A percentile compares a stretch with the other conserved stretches of the same genome.
phyloP scores from a whole-genome alignment of 2,888 invertebrate species.

The Synergus umbraculus region DNA sequence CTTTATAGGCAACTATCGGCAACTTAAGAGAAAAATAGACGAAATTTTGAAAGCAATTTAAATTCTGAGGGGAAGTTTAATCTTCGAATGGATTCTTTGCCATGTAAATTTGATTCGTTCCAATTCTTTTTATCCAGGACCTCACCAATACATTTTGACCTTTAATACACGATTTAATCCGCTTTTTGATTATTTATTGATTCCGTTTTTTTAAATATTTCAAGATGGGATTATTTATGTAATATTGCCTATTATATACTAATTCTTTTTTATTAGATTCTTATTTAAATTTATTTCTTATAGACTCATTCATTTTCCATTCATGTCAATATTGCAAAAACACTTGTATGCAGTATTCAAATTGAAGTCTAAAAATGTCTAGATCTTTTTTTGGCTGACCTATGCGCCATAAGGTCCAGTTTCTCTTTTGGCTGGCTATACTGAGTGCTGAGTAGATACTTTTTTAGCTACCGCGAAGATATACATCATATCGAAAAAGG shows the following conservation, averaged over 20 bases:
- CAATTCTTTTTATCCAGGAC: background rate
- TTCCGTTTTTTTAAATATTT: no score
- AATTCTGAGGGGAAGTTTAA: no score
- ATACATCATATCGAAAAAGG: background rate
- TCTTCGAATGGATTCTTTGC: background rate
- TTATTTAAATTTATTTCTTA: background rate
- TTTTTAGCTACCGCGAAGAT: background rate
- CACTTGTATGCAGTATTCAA: background rate
- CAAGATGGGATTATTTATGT: no score
- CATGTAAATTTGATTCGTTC: background rate
- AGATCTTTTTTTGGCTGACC: background rate
- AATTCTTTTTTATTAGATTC: no score
- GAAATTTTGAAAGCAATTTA: no score
- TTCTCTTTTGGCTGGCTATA: background rate
- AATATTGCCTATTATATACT: no score
- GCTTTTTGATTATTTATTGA: no score
- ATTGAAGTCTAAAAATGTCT: background rate
- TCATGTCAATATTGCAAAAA: background rate
- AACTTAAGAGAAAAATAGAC: no score
- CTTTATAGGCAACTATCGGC: no score
- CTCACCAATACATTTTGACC: no score
- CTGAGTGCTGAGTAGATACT: constrained; percentile 1
- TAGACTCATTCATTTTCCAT: background rate
- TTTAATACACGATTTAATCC: no score
- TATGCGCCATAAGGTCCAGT: background rate